phyloP scores from a whole-genome alignment of 1,140 invertebrate species.

The Diachasma alloeum region DNA sequence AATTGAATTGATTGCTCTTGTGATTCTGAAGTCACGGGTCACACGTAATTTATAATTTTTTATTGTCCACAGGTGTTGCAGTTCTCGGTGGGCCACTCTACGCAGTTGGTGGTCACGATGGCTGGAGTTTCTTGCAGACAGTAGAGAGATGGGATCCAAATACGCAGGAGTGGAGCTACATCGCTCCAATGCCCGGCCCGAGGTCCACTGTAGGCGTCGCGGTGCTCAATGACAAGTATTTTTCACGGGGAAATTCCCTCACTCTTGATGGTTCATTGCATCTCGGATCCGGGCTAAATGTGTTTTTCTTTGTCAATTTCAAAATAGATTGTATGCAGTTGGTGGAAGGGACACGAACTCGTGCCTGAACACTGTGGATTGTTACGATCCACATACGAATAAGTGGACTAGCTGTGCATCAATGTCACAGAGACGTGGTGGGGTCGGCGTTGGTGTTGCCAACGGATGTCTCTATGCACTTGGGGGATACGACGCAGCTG shows the following conservation, averaged over 20 bases:
- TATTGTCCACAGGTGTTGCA: conserved; percentile 75
- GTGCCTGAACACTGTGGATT: conserved; percentile 91
- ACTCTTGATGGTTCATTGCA: neutral
- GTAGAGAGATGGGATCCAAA: conserved; percentile 92
- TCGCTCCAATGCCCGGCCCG: conserved; percentile 86
- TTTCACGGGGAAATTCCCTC: neutral
- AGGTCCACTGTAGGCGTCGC: conserved; percentile 90
- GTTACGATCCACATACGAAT: conserved; percentile 90
- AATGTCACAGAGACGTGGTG: conserved; percentile 88
- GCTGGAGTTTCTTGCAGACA: conserved; percentile 92
- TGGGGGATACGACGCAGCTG: conserved; percentile 90
- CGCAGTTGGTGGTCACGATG: conserved; percentile 94
- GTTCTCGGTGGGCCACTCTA: conserved; percentile 88
- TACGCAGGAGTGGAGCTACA: conserved; percentile 85
- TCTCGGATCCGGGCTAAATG: neutral
- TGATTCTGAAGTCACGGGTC: no score
- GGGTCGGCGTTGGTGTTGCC: conserved; percentile 85
- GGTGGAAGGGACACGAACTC: conserved; percentile 92
- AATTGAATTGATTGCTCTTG: no score
- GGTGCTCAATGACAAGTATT: conserved; percentile 80
- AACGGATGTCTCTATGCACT: conserved; percentile 85
- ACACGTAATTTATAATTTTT: no score
- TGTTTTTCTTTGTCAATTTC: neutral
- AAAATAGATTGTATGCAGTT: conserved; percentile 82
- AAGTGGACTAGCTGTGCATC: conserved; percentile 88